Evolutionary conservation across 2,797 vertebrate genomes (phyloP).

Genomic region (Ptychadena robeensis): DNA sequence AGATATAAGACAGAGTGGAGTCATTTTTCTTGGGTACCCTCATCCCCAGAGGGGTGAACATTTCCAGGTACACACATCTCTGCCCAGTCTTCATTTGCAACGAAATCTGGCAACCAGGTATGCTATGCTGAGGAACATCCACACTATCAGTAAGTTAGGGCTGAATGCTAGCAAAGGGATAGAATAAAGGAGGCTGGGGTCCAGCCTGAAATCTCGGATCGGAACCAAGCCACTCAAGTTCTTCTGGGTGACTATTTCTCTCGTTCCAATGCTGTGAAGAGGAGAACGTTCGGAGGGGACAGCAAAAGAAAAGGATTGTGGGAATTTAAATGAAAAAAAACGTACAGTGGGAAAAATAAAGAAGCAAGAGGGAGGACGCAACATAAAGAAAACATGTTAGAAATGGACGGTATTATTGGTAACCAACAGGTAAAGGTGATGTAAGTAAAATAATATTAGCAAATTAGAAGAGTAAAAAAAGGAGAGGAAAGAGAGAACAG

Average conservation of each 20-base stretch:
- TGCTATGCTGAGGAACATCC: slow-evolving; percentile 95
- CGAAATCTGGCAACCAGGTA: slow-evolving; percentile 95
- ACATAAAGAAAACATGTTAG: slow-evolving; percentile 63
- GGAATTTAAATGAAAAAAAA: slow-evolving; percentile 58
- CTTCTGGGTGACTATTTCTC: slow-evolving; percentile 99
- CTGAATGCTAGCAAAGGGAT: slow-evolving; percentile 95
- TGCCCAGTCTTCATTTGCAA: slow-evolving; percentile 85
- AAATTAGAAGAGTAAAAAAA: slow-evolving; percentile 72
- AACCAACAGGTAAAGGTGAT: slow-evolving; percentile 41
- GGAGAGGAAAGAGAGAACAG: slow-evolving; percentile 81
- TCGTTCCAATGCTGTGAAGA: slow-evolving; percentile 95
- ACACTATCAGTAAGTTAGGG: slow-evolving; percentile 97
- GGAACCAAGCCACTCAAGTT: slow-evolving; percentile 98
- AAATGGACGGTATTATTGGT: slow-evolving; percentile 66
- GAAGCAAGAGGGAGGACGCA: slow-evolving; percentile 65
- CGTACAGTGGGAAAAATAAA: slow-evolving; percentile 65
- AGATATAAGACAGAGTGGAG: slow-evolving; percentile 76
- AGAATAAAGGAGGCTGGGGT: slow-evolving; percentile 96
- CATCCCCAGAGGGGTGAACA: slow-evolving; percentile 70
- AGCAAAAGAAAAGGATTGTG: slow-evolving; percentile 61
- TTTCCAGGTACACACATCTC: slow-evolving; percentile 71
- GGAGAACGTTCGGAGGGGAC: slow-evolving; percentile 73
- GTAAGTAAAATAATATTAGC: slow-evolving; percentile 71
- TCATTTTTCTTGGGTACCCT: slow-evolving; percentile 76
- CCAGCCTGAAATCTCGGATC: slow-evolving; percentile 93